Base-by-base conservation (phyloP, 2,797 vertebrate genomes). In the Calcarius lapponicus region DNA sequence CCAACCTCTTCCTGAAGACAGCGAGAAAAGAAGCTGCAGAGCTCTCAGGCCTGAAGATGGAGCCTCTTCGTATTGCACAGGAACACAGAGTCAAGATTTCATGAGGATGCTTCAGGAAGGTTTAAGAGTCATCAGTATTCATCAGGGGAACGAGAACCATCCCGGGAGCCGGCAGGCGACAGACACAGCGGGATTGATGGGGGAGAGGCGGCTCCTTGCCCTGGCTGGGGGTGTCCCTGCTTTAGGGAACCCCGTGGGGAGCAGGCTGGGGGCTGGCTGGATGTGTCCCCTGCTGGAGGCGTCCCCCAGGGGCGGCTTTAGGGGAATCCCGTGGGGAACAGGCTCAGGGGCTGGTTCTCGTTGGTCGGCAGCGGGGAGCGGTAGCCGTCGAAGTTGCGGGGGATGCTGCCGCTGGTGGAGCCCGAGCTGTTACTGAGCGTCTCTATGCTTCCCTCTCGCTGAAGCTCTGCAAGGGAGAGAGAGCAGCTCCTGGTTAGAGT, bases 401-500 rank as follows among this genome's bases (percentile, higher is more conserved):
- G 99, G 98, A 99, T 99, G 97, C 99, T 99, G 97, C 99, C 99
- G 31, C 99, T 99, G 96, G 99, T 99, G 96, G 99, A 99, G 9
- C 99, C 99, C 0, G 99, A 99, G 97, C 99, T 99, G 98, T 99
- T 99, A 95, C 99, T 99, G 94, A 99, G 98, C 9, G 99, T 99
- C 98, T 99, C 99, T 86, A 99, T 99, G 98, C 99, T 99, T 97
- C 99, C 99, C 98, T 99, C 99, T 97, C 99, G 98, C 98, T 99
- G 99, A 91, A 99, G 99, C 97, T 99, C 99, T 99, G 99, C 80
- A 97, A 95, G 48, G 90, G 93, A 93, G 34, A 96, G 76, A 97
- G 45, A 93, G 60, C 79, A 71, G 80, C 50, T 38, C 65, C 57
- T 15, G 80, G 95, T 97, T 88, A 98, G 80, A 7, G 13, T 16